Conservation (phyloP, 2,797 vertebrate species). For the Selene dorsalis region DNA sequence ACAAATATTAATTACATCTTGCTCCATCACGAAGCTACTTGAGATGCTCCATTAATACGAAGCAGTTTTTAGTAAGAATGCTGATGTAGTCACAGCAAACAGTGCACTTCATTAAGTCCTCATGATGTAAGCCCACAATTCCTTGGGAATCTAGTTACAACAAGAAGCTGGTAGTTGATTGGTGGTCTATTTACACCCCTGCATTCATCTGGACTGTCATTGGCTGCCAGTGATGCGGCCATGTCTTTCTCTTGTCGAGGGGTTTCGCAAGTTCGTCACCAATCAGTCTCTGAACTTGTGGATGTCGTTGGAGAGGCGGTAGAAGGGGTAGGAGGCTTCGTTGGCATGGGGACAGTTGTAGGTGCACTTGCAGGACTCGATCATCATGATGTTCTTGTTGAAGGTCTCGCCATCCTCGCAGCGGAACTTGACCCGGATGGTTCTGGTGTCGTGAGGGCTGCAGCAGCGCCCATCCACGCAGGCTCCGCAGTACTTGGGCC, state of each 20-base stretch:
- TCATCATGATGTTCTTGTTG: slow-evolving; percentile 98
- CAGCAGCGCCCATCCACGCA: slow-evolving; percentile 97
- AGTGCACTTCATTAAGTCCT: slow-evolving; percentile 91
- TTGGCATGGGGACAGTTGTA: slow-evolving; percentile 93
- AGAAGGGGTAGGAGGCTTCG: slow-evolving; percentile 93
- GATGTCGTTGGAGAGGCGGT: slow-evolving; percentile 98
- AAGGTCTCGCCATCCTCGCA: slow-evolving; percentile 97
- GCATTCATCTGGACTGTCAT: slow-evolving; percentile 69
- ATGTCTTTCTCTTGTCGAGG: slow-evolving; percentile 46
- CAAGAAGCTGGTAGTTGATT: slow-evolving; percentile 84
- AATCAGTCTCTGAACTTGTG: slow-evolving; percentile 97
- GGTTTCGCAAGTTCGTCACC: slow-evolving; percentile 42
- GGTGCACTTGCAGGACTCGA: slow-evolving; percentile 97
- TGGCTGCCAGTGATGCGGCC: slow-evolving; percentile 67
- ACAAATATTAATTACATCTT: slow-evolving; percentile 87
- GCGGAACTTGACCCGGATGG: slow-evolving; percentile 95
- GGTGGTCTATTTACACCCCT: slow-evolving; percentile 79
- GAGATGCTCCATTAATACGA: slow-evolving; percentile 96
- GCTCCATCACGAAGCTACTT: slow-evolving; percentile 99
- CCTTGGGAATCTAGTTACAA: slow-evolving; percentile 88
- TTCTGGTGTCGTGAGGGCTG: slow-evolving; percentile 93
- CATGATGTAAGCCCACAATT: slow-evolving; percentile 84
- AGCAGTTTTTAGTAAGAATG: slow-evolving; percentile 86
- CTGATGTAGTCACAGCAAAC: slow-evolving; percentile 89
- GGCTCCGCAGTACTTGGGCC: slow-evolving; percentile 95